phyloP scores from a whole-genome alignment of 2,888 invertebrate species.

The Phyllotreta cruciferae region DNA sequence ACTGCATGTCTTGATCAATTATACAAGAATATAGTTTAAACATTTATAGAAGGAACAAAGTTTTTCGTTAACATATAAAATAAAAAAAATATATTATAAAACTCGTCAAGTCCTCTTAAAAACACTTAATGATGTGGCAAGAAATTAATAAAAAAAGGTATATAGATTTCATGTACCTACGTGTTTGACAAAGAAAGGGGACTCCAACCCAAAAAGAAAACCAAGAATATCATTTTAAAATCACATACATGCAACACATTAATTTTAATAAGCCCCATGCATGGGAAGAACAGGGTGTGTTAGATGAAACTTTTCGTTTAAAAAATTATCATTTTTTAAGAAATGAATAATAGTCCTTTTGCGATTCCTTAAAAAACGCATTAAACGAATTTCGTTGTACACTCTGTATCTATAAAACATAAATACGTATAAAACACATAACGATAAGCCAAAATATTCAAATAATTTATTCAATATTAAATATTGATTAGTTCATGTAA shows the following conservation, averaged over 20 bases:
- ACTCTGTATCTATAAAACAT: too few species aligned
- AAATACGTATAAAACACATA: too few species aligned
- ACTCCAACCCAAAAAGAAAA: constrained; percentile 60
- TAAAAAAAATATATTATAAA: constrained; percentile 23
- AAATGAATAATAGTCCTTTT: too few species aligned
- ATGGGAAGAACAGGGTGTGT: constrained; percentile 31
- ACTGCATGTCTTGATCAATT: constrained; percentile 42
- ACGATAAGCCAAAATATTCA: too few species aligned
- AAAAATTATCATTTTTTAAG: too few species aligned
- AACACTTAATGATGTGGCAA: constrained; percentile 25
- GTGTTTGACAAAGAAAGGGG: constrained; percentile 36
- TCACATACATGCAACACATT: constrained; percentile 53
- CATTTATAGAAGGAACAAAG: constrained; percentile 37
- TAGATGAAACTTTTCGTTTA: constrained; percentile 11
- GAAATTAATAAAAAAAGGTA: constrained; percentile 27
- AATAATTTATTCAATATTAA: too few species aligned
- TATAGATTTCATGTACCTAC: constrained; percentile 29
- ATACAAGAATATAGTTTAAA: constrained; percentile 34
- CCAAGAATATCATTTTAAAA: constrained; percentile 33
- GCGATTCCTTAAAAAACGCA: too few species aligned
- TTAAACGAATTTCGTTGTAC: too few species aligned
- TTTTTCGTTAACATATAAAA: constrained; percentile 37
- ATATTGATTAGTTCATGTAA: too few species aligned
- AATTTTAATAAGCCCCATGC: constrained; percentile 55
- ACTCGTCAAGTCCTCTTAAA: constrained; percentile 16